Evolutionary conservation across 2,797 vertebrate genomes (phyloP).

Genomic region (Clarias platycephalus): DNA sequence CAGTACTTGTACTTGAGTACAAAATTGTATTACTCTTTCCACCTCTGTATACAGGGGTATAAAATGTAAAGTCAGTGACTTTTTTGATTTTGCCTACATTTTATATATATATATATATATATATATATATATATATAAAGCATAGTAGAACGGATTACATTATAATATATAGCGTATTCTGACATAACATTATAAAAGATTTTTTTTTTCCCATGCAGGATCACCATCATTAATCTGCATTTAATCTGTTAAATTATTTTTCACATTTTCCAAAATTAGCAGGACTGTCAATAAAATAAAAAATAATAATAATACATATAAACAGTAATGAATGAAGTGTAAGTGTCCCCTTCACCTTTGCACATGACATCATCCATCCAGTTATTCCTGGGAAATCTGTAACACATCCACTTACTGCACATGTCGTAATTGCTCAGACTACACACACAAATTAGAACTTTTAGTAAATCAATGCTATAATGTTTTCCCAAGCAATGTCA

Average conservation of each 20-base stretch:
- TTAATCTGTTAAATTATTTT: not conserved
- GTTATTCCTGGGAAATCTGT: not conserved
- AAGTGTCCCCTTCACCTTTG: not conserved
- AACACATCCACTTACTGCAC: not conserved
- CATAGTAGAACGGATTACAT: not conserved
- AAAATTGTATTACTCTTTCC: too few relatives aligned
- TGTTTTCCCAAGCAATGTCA: not conserved
- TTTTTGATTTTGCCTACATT: not conserved
- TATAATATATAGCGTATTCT: not conserved
- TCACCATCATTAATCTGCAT: not conserved
- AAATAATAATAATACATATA: too few relatives aligned
- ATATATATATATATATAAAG: not conserved
- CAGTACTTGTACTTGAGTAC: too few relatives aligned
- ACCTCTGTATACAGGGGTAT: not conserved
- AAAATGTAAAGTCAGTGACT: not conserved
- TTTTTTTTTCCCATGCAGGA: not conserved
- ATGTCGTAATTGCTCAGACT: not conserved
- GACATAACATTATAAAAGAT: too few relatives aligned
- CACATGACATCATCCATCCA: not conserved
- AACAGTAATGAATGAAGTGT: too few relatives aligned
- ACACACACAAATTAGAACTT: not conserved
- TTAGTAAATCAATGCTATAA: not conserved
- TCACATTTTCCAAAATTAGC: not conserved
- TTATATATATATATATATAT: not conserved
- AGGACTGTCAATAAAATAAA: not conserved